Percentiles rank a stretch among this genome's conserved stretches.
These are phyloP conservation scores for Meteorus colon DNA, from an alignment of 2,888 invertebrate species.

Conservation along the genomic window DNA sequence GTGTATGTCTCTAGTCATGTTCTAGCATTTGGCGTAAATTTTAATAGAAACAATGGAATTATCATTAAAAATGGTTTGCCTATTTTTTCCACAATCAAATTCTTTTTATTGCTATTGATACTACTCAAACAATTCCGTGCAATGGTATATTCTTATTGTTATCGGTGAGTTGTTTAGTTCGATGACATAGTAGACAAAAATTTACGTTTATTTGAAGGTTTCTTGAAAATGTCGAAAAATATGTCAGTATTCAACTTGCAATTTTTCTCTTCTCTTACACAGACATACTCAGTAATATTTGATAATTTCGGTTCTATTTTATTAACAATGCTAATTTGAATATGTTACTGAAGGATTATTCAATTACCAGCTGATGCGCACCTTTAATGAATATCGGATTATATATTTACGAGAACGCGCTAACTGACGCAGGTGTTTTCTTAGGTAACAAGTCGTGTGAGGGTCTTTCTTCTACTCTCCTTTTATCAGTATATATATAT, in stretches of 20 bases:
- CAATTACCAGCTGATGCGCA: background rate
- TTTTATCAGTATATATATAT: conserved; percentile 15
- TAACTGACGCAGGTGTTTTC: conserved; percentile 4
- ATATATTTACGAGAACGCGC: conserved; percentile 2
- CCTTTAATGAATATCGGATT: background rate
- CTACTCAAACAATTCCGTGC: too few species aligned
- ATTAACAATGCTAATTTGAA: background rate
- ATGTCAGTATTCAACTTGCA: too few species aligned
- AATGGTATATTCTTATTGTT: background rate
- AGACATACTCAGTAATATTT: too few species aligned
- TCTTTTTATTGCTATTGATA: background rate
- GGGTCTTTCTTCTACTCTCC: background rate
- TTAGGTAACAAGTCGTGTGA: conserved; percentile 11
- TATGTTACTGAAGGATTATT: background rate
- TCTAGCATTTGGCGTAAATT: too few species aligned
- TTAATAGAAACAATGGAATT: too few species aligned
- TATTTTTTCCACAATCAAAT: too few species aligned
- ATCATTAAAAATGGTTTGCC: too few species aligned
- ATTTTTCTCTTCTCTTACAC: too few species aligned
- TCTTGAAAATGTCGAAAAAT: too few species aligned
- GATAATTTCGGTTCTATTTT: background rate
- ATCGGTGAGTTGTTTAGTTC: background rate
- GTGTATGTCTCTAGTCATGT: too few species aligned
- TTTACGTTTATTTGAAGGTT: background rate
- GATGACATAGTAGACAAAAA: background rate